Conservation (phyloP, 2,113 vertebrate species). For the Polypterus senegalus region DNA sequence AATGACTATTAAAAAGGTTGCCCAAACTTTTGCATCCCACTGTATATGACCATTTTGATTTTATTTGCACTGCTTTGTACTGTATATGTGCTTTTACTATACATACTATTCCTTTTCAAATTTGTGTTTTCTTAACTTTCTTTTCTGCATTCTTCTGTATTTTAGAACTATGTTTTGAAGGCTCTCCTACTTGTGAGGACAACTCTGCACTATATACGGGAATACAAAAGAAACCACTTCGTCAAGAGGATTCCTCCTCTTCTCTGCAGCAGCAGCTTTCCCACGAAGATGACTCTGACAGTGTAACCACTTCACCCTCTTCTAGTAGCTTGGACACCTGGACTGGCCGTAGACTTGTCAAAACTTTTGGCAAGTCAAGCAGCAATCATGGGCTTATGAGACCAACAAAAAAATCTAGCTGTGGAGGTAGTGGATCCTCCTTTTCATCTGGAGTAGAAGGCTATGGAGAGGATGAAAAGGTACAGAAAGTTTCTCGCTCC, state of each 20-base stretch:
- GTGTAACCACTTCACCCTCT: conserved; percentile 73
- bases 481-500: conserved; percentile 76
- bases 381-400: conserved; percentile 76
- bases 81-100: too few species aligned
- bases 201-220: conserved; percentile 77
- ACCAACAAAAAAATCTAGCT: conserved; percentile 63
- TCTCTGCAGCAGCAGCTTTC: conserved; percentile 61
- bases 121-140: neutral
- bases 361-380: conserved; percentile 75
- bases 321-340: conserved; percentile 79
- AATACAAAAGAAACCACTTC: conserved; percentile 75
- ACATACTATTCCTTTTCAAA: too few species aligned
- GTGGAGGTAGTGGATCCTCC: conserved; percentile 61
- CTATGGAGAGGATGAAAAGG: conserved; percentile 64
- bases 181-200: conserved; percentile 61
- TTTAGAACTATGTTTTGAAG: conserved; percentile 63
- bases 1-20: too few species aligned
- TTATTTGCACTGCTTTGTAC: too few species aligned
- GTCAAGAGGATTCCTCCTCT: conserved; percentile 55
- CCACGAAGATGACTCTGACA: conserved; percentile 65
- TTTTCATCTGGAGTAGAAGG: conserved; percentile 84
- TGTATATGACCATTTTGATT: too few species aligned
- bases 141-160: conserved; percentile 33
- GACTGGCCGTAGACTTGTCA: conserved; percentile 80
- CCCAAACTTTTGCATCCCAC: too few species aligned